Evolutionary conservation across 2,888 invertebrate species (phyloP).

Genomic region (Venusia cambrica): DNA sequence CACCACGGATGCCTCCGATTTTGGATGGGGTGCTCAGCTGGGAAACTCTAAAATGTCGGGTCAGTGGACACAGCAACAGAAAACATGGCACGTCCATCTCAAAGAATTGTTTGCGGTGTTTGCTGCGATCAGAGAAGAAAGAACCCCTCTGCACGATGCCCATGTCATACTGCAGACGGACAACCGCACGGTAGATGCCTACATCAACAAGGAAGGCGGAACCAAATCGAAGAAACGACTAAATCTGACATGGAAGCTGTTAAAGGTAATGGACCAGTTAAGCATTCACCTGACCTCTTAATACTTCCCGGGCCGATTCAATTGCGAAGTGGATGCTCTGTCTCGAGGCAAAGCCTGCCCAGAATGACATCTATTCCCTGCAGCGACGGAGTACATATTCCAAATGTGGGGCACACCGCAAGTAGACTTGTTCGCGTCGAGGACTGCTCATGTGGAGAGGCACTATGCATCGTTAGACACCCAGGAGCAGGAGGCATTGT

Average conservation of each 20-base stretch:
- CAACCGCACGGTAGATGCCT: background rate
- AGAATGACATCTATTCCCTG: background rate
- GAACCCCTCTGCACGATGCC: background rate
- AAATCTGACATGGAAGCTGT: background rate
- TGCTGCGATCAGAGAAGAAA: background rate
- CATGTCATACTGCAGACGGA: background rate
- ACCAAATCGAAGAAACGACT: background rate
- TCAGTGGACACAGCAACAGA: background rate
- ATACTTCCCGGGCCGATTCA: background rate
- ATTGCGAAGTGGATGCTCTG: background rate
- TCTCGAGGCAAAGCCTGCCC: background rate
- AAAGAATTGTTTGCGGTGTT: background rate
- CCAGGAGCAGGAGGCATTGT: too few species aligned
- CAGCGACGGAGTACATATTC: background rate
- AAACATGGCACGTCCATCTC: background rate
- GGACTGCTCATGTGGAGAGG: too few species aligned
- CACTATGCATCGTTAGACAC: too few species aligned
- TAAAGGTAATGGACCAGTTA: background rate
- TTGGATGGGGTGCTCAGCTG: conserved; percentile 2
- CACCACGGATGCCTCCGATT: background rate
- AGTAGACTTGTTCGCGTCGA: too few species aligned
- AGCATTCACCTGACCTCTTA: background rate
- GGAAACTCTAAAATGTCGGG: background rate
- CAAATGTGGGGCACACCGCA: too few species aligned
- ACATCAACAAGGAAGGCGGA: background rate